Percentiles rank a stretch among this genome's conserved stretches.
Evolutionary conservation across 2,113 vertebrate genomes (phyloP).

Genomic region (Typhlomys cinereus): DNA sequence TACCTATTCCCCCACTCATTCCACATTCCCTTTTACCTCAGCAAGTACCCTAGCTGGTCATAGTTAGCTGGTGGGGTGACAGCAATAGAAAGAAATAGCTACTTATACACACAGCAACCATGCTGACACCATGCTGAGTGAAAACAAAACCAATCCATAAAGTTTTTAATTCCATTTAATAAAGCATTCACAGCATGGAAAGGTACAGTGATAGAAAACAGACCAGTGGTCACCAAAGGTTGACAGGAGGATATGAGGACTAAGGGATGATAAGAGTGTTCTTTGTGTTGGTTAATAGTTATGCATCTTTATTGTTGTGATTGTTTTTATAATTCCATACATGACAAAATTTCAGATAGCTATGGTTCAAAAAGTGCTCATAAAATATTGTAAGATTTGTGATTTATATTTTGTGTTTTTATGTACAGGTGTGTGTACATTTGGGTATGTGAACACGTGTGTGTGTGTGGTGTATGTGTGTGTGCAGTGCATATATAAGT

Average conservation of each 20-base stretch:
- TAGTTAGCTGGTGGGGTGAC: neutral
- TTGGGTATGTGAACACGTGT: too few relatives aligned
- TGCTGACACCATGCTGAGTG: too few relatives aligned
- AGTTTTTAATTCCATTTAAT: neutral
- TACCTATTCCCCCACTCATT: neutral
- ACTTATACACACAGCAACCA: too few relatives aligned
- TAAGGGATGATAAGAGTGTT: neutral
- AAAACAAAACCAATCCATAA: neutral
- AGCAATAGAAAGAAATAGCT: too few relatives aligned
- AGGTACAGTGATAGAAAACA: neutral
- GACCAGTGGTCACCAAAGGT: too few relatives aligned
- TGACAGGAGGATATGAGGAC: neutral
- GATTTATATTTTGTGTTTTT: neutral
- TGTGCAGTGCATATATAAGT: too few relatives aligned
- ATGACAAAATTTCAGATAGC: neutral
- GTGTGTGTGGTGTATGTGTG: too few relatives aligned
- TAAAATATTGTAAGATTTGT: neutral
- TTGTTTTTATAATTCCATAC: neutral
- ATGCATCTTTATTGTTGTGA: neutral
- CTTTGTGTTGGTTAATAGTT: neutral
- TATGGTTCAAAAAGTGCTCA: neutral
- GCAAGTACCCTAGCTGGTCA: neutral
- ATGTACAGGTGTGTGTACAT: too few relatives aligned
- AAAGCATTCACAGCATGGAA: too few relatives aligned
- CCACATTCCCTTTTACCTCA: neutral